Percentiles rank a stretch among this genome's conserved stretches.
Evolutionary conservation across 2,797 vertebrate species (phyloP).

Genomic region (Spizella passerina): DNA sequence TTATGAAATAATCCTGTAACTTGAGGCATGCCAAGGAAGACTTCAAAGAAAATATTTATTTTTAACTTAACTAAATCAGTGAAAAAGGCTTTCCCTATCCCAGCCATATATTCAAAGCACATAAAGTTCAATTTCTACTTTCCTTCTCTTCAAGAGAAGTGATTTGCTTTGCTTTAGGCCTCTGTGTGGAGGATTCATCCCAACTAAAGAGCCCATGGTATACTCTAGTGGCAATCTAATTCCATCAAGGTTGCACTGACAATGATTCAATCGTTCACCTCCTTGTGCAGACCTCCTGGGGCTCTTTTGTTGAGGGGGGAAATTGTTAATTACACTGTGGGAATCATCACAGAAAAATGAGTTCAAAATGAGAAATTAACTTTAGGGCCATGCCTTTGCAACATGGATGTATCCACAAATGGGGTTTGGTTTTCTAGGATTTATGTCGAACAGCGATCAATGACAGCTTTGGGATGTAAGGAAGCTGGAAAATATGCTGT

Average conservation of each 20-base stretch:
- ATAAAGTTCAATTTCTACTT: background rate
- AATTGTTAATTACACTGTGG: background rate
- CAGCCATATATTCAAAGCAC: background rate
- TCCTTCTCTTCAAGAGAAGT: background rate
- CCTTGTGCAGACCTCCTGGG: background rate
- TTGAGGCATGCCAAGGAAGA: background rate
- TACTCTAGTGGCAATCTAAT: background rate
- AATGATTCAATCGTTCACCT: background rate
- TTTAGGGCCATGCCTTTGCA: background rate
- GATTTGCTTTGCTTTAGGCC: background rate
- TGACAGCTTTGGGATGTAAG: background rate
- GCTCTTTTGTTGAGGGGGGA: background rate
- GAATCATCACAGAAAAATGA: background rate
- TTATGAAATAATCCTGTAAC: background rate
- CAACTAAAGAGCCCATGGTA: background rate
- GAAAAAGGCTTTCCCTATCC: background rate
- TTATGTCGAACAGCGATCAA: background rate
- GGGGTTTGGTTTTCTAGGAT: background rate
- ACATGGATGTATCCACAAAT: background rate
- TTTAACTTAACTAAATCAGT: background rate
- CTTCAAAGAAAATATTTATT: slow-evolving; percentile 8
- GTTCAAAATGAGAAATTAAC: background rate
- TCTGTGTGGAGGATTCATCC: background rate
- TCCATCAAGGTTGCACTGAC: background rate
- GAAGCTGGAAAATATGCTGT: background rate